Base-by-base conservation (phyloP, 1,140 invertebrate species). In the Drosophila yakuba region DNA sequence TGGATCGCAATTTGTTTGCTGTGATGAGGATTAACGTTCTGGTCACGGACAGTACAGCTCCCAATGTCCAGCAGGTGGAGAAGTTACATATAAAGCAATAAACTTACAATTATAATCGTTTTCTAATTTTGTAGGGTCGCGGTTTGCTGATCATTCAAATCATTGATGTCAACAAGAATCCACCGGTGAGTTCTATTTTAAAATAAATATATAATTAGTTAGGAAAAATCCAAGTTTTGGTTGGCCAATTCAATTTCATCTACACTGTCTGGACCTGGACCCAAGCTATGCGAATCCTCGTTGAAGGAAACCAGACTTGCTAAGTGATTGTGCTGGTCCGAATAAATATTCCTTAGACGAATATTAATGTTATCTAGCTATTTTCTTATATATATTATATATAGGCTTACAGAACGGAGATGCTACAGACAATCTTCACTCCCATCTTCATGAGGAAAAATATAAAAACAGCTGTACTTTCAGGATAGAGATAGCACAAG, bases 141-240 rank as follows among this genome's bases (percentile, higher is more conserved):
- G 97, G 97, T 28, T 95, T 95, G 55, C 92, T 98, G 5, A 96
- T 98, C 60, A 95, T 98, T 25, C 97, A 95, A 2, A 96, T 98
- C 45, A 95, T 97, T 36, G 97, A 98, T 90, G 95, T 95, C n/a
- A 95, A 95, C 78, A 94, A 95, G 47, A 93, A 94, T 64, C 94
- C 95, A 7, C 95, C 95, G 7, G 92, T 92, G 55, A 79, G 91
- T 25, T 3, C 0, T 17, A 10, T 17, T 43, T 17, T 17, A 3
- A 43, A 4, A 3, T 48, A 28, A 3, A 1, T n/a, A 28, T 15
- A 7, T 32, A 32, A 1, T 32, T 32, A 50, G 48, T 28, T 50
- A 50, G 25, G n/a, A 17, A 14, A 38, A 15, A 25, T 39, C n/a
- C 14, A 74, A 66, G 15, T 60, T 51, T 23, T 75, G 60, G 54